Evolutionary conservation across 2,888 invertebrate species (phyloP), one percentile per base, ranked within the genome.

Genomic region (Salticus scenicus): DNA sequence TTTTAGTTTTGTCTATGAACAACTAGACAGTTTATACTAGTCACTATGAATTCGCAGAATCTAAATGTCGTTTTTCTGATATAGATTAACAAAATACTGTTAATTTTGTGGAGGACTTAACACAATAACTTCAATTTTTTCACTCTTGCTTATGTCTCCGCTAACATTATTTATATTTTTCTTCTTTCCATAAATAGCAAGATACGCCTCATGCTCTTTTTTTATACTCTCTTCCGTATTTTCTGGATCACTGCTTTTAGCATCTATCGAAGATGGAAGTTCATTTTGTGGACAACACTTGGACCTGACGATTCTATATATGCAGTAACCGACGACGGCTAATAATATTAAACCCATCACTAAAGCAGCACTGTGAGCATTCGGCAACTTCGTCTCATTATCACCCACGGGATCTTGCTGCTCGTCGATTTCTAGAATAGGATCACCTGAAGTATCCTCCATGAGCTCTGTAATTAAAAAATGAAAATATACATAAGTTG

Each of bases 291-390:
- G 4, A 73, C 33, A 33, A 41, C 83, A 84, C n/a, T 73, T 47
- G 33, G 41, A 66, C 66, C 24, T 67, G 67, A 51, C 76, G 10
- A 67, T 17, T 28, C 83, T 71, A 57, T 83, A 83, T 12, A 30
- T 24, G 2, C 83, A 70, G 27, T 84, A 84, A 0, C 30, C 24
- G 14, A 84, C 12, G 2, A 84, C n/a, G 24, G 72, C 73, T 7
- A 84, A 42, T 20, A 84, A 77, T 0, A 84, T 77, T 37, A 77
- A 73, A 1, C 47, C 83, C 83, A 84, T 84, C 14, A 77, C 77
- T 24, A 84, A 42, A 2, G 83, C 72, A 8, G 83, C 83, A 30
- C 83, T 84, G 67, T 84, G 83, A 1, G 83, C 30, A 24, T 84
- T 84, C 4, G 83, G 83, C 5, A 84, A 33, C 0, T 31, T n/a